phyloP scores from a whole-genome alignment of 2,113 vertebrate species.

The Trichechus manatus region DNA sequence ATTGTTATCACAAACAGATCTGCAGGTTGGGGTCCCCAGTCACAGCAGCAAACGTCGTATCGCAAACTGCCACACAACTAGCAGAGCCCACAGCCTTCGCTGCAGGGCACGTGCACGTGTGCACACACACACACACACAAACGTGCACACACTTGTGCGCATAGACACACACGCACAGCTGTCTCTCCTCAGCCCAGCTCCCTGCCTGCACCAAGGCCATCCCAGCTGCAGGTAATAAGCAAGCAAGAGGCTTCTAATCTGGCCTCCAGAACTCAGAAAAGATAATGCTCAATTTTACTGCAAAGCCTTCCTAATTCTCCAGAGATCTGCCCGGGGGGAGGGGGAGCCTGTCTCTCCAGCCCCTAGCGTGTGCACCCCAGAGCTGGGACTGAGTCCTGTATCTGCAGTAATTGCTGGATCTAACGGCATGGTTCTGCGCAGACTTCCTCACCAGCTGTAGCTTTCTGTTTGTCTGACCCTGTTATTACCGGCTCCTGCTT shows the following conservation, averaged over 20 bases:
- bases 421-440: slow-evolving; percentile 37
- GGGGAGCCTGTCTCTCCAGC: neutral
- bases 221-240: neutral
- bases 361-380: neutral
- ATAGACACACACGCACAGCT: neutral
- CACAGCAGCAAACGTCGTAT: neutral
- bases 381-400: neutral
- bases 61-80: neutral
- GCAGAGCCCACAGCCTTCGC: neutral
- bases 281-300: slow-evolving; percentile 25
- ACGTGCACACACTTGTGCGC: neutral
- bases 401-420: neutral
- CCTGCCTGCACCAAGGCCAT: neutral
- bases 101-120: fast-evolving
- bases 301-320: slow-evolving; percentile 17
- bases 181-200: neutral
- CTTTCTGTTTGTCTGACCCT: slow-evolving; percentile 61
- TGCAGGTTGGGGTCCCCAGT: neutral
- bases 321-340: neutral
- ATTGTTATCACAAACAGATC: neutral
- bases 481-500: slow-evolving; percentile 74
- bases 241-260: neutral
- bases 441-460: slow-evolving; percentile 63
- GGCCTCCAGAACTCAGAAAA: neutral
- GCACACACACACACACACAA: neutral